phyloP scores from a whole-genome alignment of 1,140 invertebrate species.

The Tyrophagus putrescentiae region DNA sequence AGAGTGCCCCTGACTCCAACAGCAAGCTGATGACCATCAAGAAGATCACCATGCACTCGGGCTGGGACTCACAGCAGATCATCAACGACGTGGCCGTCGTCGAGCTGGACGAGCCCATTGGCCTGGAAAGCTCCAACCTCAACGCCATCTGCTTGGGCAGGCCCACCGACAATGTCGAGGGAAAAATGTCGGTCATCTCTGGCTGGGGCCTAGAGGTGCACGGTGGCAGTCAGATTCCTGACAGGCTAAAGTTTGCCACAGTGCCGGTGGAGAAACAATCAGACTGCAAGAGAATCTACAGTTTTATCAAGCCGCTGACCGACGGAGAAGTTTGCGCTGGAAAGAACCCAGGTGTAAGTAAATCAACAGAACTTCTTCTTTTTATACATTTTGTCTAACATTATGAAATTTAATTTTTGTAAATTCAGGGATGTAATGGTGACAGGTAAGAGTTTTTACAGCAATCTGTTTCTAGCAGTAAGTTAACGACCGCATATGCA shows the following conservation, averaged over 20 bases:
- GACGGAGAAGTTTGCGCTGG: not conserved
- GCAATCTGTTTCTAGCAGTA: slow-evolving; percentile 43
- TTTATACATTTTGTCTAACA: not conserved
- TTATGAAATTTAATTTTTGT: not conserved
- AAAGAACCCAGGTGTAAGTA: not conserved
- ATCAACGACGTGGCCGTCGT: slow-evolving; percentile 4
- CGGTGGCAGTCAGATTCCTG: not conserved
- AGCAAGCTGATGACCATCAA: not conserved
- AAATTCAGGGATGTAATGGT: not conserved
- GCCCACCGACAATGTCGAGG: not conserved
- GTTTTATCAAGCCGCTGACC: not conserved
- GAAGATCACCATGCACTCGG: not conserved
- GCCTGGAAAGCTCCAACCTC: not conserved
- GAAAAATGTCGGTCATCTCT: slow-evolving; percentile 1
- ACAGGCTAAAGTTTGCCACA: slow-evolving; percentile 5
- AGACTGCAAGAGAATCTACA: not conserved
- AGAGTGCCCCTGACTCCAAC: not conserved
- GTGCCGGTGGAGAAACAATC: not conserved
- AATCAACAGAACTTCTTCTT: not conserved
- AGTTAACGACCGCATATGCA: too few relatives aligned
- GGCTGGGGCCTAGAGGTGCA: slow-evolving; percentile 9
- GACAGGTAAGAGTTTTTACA: not conserved
- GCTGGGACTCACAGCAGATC: not conserved
- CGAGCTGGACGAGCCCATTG: not conserved
- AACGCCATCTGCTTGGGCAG: slow-evolving; percentile 6